Conservation (phyloP, 2,797 vertebrate species). For the Heterohyrax brucei region DNA sequence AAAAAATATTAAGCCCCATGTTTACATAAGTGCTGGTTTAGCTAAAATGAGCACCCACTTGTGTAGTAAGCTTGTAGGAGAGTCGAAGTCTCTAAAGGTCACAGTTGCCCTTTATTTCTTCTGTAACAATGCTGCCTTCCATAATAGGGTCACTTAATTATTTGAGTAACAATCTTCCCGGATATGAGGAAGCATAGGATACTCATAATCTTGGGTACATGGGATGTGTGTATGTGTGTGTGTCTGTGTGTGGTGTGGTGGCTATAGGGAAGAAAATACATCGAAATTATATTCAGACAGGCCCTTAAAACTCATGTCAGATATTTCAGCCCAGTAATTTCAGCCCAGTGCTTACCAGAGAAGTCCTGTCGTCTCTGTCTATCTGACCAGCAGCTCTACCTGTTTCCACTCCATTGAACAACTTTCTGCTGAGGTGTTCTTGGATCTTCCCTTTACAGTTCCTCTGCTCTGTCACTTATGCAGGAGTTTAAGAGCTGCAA, state of each 20-base stretch:
- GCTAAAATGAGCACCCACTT: background rate
- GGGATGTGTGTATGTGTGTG: background rate
- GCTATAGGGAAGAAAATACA: slow-evolving; percentile 7
- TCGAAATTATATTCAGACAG: background rate
- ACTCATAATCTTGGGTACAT: background rate
- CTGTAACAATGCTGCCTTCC: slow-evolving; percentile 51
- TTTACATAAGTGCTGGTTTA: background rate
- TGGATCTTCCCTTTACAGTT: background rate
- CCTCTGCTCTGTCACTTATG: background rate
- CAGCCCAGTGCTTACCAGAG: background rate
- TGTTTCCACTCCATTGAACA: background rate
- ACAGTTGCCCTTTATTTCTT: slow-evolving; percentile 26
- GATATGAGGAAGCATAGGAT: background rate
- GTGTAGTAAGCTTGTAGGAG: slow-evolving; percentile 25
- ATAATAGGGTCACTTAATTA: background rate
- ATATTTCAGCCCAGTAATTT: background rate
- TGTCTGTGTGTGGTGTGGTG: background rate
- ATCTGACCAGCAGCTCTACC: background rate
- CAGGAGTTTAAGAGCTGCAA: slow-evolving; percentile 32
- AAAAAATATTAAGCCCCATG: slow-evolving; percentile 43
- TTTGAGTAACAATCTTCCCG: slow-evolving; percentile 46
- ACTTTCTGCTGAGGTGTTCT: slow-evolving; percentile 36
- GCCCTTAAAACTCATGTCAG: background rate
- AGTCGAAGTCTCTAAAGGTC: slow-evolving; percentile 66
- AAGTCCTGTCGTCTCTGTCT: background rate